These are phyloP conservation scores for Drosophila nikananu DNA, from an alignment of 1,140 invertebrate species.

Conservation along the genomic window DNA sequence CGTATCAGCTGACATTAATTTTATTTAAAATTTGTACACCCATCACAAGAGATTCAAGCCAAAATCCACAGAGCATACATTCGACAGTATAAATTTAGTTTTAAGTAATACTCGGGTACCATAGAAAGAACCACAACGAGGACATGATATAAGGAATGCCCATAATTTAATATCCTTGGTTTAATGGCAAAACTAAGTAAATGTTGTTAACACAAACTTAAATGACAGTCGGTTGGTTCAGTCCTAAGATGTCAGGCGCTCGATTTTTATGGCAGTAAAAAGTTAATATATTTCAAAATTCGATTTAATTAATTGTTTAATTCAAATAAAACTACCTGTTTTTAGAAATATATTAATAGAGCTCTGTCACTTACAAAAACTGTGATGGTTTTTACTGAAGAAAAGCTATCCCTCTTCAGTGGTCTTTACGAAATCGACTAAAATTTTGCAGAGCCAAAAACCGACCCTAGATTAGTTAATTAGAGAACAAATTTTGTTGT, in stretches of 20 bases:
- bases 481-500: too few relatives aligned
- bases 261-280: background rate
- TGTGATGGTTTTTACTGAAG: too few relatives aligned
- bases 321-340: too few relatives aligned
- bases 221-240: constrained; percentile 30
- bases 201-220: background rate
- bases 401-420: background rate
- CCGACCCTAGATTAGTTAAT: background rate
- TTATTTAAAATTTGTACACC: constrained; percentile 24
- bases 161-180: constrained; percentile 17
- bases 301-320: background rate
- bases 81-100: constrained; percentile 25
- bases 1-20: background rate
- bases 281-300: background rate
- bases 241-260: too few relatives aligned
- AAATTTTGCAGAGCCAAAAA: background rate
- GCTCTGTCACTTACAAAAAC: too few relatives aligned
- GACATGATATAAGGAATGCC: constrained; percentile 26
- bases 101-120: constrained; percentile 9
- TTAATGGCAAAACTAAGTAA: background rate
- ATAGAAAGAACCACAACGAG: background rate
- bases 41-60: constrained; percentile 1
- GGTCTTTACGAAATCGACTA: background rate
- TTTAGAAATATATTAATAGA: too few relatives aligned
- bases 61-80: constrained; percentile 19